Evolutionary conservation across 2,797 vertebrate species (phyloP).

Genomic region (Thripadectes ignobilis): DNA sequence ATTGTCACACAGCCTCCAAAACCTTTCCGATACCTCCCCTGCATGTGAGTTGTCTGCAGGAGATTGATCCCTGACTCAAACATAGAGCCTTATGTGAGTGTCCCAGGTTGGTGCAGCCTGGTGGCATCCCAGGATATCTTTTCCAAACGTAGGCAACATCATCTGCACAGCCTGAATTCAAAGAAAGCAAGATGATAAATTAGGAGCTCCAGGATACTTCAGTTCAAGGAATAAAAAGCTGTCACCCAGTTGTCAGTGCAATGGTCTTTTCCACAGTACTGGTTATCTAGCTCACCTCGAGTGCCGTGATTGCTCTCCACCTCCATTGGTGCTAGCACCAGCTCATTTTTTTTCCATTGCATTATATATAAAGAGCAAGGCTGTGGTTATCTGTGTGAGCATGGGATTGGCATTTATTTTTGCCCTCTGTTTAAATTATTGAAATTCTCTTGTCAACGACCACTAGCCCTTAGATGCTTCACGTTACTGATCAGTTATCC

Average conservation of each 20-base stretch:
- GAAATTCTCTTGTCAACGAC: background rate
- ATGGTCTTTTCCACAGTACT: background rate
- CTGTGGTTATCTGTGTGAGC: background rate
- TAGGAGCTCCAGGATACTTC: background rate
- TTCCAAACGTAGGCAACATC: background rate
- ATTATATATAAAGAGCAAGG: background rate
- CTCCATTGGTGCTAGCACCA: background rate
- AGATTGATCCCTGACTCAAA: background rate
- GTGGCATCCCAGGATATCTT: background rate
- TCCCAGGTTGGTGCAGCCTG: background rate
- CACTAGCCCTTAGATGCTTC: background rate
- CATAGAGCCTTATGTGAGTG: background rate
- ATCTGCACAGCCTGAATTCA: background rate
- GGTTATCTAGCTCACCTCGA: background rate
- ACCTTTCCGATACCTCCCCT: background rate
- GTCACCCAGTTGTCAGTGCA: background rate
- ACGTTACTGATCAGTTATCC: background rate
- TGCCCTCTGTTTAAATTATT: background rate
- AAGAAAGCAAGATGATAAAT: background rate
- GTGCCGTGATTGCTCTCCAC: background rate
- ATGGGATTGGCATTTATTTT: background rate
- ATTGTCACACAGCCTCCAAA: background rate
- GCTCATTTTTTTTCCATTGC: background rate
- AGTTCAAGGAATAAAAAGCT: background rate
- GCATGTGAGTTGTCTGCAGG: fast-evolving